phyloP scores from a whole-genome alignment of 2,113 vertebrate species.

The Aegotheles bennettii region DNA sequence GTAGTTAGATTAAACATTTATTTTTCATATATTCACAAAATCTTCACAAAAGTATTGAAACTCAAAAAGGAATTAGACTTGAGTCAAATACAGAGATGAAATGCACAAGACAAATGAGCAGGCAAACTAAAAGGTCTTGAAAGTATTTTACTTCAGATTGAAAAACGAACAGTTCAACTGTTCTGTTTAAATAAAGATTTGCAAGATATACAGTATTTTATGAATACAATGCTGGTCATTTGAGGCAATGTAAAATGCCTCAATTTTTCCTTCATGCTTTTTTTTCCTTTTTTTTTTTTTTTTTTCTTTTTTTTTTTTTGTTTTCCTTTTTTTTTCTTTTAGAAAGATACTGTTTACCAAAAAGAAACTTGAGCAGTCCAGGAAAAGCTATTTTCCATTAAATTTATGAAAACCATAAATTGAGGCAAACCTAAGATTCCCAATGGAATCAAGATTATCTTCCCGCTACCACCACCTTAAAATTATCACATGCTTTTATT shows the following conservation, averaged over 20 bases:
- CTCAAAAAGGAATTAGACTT: constrained; percentile 66
- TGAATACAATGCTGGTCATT: constrained; percentile 80
- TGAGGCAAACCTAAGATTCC: constrained; percentile 82
- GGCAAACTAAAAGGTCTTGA: constrained; percentile 78
- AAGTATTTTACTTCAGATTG: constrained; percentile 81
- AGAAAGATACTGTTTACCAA: constrained; percentile 83
- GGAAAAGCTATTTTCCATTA: constrained; percentile 83
- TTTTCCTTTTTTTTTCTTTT: constrained; percentile 58
- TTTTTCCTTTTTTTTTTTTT: constrained; percentile 58
- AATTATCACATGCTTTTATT: constrained; percentile 79
- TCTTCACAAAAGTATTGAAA: constrained; percentile 70
- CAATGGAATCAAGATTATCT: constrained; percentile 87
- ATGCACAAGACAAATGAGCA: constrained; percentile 79
- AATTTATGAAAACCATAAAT: constrained; percentile 83
- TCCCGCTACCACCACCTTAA: constrained; percentile 81
- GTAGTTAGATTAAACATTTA: constrained; percentile 64
- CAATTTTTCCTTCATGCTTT: constrained; percentile 77
- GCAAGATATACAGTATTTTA: constrained; percentile 81
- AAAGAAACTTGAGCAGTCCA: constrained; percentile 80
- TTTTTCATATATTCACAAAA: constrained; percentile 66
- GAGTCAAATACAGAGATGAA: constrained; percentile 75
- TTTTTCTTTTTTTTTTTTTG: not conserved
- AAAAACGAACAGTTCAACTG: constrained; percentile 79
- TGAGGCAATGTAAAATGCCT: constrained; percentile 76
- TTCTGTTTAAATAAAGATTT: constrained; percentile 74